Conservation (phyloP, 2,113 vertebrate genomes). For the Callospermophilus lateralis region DNA sequence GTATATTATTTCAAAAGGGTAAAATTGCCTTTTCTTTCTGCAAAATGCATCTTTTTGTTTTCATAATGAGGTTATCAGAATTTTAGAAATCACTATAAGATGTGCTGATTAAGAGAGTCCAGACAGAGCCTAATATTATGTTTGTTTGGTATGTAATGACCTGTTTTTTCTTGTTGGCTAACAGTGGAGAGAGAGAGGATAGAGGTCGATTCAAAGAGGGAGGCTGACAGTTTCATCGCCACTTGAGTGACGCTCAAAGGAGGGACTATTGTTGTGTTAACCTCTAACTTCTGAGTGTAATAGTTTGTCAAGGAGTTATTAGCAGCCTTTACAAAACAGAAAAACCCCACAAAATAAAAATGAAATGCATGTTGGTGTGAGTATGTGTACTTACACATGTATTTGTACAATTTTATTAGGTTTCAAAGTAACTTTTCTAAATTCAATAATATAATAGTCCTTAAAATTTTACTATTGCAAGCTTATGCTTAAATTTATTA, state of each 20-base stretch:
- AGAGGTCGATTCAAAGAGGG: not conserved
- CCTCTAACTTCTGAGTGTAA: not conserved
- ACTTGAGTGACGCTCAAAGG: not conserved
- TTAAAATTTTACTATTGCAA: not conserved
- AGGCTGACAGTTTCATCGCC: not conserved
- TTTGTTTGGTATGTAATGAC: not conserved
- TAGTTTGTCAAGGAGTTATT: slow-evolving; percentile 1
- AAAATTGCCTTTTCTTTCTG: not conserved
- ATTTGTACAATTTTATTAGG: not conserved
- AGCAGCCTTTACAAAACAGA: not conserved
- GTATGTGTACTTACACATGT: not conserved
- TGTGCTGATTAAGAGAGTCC: not conserved
- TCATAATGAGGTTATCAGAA: not conserved
- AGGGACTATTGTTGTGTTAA: not conserved
- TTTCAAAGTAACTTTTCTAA: slow-evolving; percentile 36
- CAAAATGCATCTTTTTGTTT: slow-evolving; percentile 34
- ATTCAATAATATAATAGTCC: slow-evolving; percentile 21
- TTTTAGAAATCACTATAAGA: not conserved
- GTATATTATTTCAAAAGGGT: slow-evolving; percentile 13
- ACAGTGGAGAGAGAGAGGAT: not conserved
- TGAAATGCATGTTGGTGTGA: not conserved
- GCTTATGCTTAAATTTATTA: slow-evolving; percentile 42
- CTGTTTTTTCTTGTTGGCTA: not conserved
- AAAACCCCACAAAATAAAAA: not conserved
- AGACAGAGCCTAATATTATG: not conserved